Evolutionary conservation across 2,888 invertebrate genomes (phyloP), one percentile per base, ranked within the genome.

Genomic region (Caenorhabditis zanzibari): DNA sequence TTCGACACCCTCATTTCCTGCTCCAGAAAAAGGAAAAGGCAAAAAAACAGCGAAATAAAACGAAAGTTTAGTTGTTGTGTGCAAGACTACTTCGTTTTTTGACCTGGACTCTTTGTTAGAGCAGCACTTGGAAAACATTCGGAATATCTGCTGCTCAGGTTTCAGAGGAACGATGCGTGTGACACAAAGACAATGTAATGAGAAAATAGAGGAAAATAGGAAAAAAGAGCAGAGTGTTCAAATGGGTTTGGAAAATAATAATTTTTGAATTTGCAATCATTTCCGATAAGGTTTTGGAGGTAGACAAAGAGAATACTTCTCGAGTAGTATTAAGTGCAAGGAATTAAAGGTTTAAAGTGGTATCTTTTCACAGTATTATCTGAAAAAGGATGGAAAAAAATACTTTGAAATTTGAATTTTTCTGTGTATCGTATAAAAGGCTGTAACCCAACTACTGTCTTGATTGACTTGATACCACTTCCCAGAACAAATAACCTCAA

Each of bases 141-240:
- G 26, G 64, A 41, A 66, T 75, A 61, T 61, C 61, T 75, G 26
- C 22, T 54, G 41, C 75, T 75, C 75, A 68, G 66, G 75, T 75
- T 75, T 59, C 75, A 75, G 19, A 24, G 44, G 66, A 44, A 75
- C 64, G 49, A 47, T 10, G 47, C 47, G 64, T 64, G 44, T 58
- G 71, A 58, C 71, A 69, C 12, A 32, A n/a, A 35, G 24, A 47
- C 16, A 28, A 44, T 58, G 44, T 19, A 14, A 56, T 41, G 56
- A 26, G 47, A 72, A 47, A 47, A 61, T 41, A 58, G n/a, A n/a
- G n/a, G n/a, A 56, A 28, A 26, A 63, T n/a, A 41, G n/a, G 44
- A 56, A 54, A 22, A 66, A 35, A 54, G 22, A 26, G 49, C 6
- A 44, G 32, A 26, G 32, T 52, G 61, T 61, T 41, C 58, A 41